Evolutionary conservation across 2,113 vertebrate genomes (phyloP), one percentile per base, ranked within the genome.

Genomic region (Dicrurus megarhynchus): DNA sequence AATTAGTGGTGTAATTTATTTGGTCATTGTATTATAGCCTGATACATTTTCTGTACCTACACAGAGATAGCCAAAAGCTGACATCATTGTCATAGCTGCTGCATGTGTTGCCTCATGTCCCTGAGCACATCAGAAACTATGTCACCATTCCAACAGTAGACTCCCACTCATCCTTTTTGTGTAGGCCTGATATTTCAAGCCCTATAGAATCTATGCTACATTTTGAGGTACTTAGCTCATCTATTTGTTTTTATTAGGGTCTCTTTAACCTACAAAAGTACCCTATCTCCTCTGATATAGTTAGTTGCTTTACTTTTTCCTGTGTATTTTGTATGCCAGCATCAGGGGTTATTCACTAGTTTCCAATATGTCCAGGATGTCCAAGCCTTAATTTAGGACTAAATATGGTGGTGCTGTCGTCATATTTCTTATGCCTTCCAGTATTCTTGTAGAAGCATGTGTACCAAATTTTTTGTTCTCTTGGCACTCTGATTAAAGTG

Each of bases 401-500:
- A 42, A 37, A 32, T 13, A 28, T n/a, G 49, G 13, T n/a, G n/a
- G 21, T 63, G 42, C 41, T 8, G 1, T 15, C 1, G 1, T 75
- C 27, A 11, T 33, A 44, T 59, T 53, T 88, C 37, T 63, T 85
- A 53, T 11, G 35, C 18, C 32, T 78, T 63, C 32, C 39, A 39
- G 13, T 17, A 33, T 53, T 71, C 11, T 19, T 0, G 0, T 49
- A 35, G 23, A 81, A 73, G 37, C 27, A 35, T 7, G 7, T 5
- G 32, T 33, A n/a, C 35, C 39, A 56, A 11, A 3, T 28, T 41
- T 50, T 32, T 77, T 76, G 27, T 47, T 84, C 15, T 61, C 37
- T 63, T 81, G 44, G 8, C 18, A 68, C 39, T 42, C 17, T 64
- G 2, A 76, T 76, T 61, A 21, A 84, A 69, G 13, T 74, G 22